Conservation (phyloP, 1,140 invertebrate species). For the Metaphire vulgaris region DNA sequence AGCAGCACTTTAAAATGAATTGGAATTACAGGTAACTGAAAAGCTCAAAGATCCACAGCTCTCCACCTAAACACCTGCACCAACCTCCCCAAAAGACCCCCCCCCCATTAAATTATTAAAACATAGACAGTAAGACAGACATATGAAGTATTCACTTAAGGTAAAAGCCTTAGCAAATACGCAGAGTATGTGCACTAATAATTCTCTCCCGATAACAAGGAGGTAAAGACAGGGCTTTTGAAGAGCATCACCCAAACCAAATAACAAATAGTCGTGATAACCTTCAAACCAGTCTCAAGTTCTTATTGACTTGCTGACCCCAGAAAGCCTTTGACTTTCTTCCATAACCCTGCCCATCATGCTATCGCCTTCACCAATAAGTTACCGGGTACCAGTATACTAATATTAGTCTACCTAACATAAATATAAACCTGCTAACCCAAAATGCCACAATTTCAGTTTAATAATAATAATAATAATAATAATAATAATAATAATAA, state of each 20-base stretch:
- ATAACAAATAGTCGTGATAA: background rate
- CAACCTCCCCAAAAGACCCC: background rate
- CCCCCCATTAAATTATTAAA: background rate
- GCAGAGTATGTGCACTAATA: background rate
- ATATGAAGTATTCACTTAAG: no score
- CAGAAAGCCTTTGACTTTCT: background rate
- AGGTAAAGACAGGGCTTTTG: background rate
- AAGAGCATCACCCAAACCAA: background rate
- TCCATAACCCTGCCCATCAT: background rate
- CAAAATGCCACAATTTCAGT: no score
- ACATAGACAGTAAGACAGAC: no score
- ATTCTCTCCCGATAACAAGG: background rate
- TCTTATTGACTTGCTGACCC: background rate
- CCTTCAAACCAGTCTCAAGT: background rate
- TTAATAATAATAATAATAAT: no score
- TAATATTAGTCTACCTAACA: no score
- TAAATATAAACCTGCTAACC: no score
- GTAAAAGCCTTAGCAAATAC: background rate
- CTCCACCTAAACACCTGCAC: background rate
- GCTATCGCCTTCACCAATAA: background rate
- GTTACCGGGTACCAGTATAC: background rate
- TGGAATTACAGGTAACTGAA: no score
- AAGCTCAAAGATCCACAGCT: background rate
- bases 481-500: no score
- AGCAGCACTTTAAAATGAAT: no score